A percentile compares a stretch with the other conserved stretches of the same genome.
phyloP scores from a whole-genome alignment of 2,113 vertebrate genomes.

The Tiliqua scincoides region DNA sequence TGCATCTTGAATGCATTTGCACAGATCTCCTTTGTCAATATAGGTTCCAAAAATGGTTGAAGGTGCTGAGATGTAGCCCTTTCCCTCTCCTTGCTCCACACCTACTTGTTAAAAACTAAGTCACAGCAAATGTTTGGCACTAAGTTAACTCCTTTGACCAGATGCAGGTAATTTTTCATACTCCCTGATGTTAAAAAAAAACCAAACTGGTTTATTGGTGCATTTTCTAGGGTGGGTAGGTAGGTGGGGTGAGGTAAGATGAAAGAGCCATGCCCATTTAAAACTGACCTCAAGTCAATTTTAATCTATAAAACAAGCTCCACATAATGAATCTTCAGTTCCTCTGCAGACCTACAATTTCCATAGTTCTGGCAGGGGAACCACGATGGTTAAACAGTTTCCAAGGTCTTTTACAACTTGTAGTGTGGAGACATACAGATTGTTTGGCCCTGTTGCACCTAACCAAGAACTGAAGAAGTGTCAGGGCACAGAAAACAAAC shows the following conservation, averaged over 20 bases:
- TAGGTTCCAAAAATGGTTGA: background rate
- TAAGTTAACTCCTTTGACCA: background rate
- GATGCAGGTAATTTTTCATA: fast-evolving
- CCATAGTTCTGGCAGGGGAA: background rate
- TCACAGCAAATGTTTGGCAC: conserved; percentile 25
- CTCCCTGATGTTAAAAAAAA: background rate
- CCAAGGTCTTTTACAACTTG: background rate
- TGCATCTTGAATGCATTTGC: conserved; percentile 43
- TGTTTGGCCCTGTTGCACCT: background rate
- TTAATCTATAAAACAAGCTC: background rate
- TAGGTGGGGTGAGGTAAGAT: background rate
- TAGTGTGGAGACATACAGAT: background rate
- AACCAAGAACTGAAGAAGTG: background rate
- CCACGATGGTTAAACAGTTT: background rate
- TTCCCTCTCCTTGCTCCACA: background rate
- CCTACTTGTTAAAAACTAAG: background rate
- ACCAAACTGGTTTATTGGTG: background rate
- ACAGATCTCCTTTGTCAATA: conserved; percentile 13
- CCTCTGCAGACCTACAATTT: background rate
- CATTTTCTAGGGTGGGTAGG: background rate
- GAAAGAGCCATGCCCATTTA: background rate
- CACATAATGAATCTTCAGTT: background rate
- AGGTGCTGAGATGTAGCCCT: background rate
- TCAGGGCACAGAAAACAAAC: background rate
- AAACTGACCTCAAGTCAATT: background rate